phyloP scores from a whole-genome alignment of 2,888 invertebrate genomes.

The Onthophagus sagittarius region DNA sequence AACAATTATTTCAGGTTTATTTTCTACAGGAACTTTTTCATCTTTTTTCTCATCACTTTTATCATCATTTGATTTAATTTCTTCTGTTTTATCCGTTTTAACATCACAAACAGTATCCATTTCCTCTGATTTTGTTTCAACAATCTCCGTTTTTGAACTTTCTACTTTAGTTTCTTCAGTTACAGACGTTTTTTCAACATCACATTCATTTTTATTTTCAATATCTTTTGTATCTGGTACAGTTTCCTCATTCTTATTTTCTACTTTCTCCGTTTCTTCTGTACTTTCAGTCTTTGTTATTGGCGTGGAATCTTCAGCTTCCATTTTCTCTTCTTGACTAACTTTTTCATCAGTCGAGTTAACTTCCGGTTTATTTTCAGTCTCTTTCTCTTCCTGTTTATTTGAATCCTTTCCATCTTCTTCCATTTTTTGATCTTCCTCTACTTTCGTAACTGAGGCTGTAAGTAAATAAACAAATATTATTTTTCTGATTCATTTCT shows the following conservation, averaged over 20 bases:
- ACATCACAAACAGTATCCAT: constrained; percentile 14
- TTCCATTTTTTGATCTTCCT: constrained; percentile 11
- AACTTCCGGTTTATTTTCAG: constrained; percentile 17
- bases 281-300: constrained; percentile 24
- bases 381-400: constrained; percentile 22
- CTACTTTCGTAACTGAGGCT: not conserved
- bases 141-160: constrained; percentile 23
- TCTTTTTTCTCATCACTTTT: not conserved
- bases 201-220: constrained; percentile 23
- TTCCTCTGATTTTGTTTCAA: constrained; percentile 25
- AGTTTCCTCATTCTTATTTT: not conserved
- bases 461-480: too few species aligned
- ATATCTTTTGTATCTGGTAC: not conserved
- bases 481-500: too few species aligned
- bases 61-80: not conserved
- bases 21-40: not conserved
- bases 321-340: not conserved
- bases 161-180: constrained; percentile 24
- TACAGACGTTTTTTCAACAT: constrained; percentile 23
- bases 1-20: constrained; percentile 12
- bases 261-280: constrained; percentile 26
- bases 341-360: not conserved
- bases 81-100: constrained; percentile 15
- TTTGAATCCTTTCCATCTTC: constrained; percentile 3
- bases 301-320: constrained; percentile 22